Percentiles rank a stretch among this genome's conserved stretches.
These are phyloP conservation scores for Meiosimyza platycephala DNA, from an alignment of 2,888 invertebrate species.

Conservation along the genomic window DNA sequence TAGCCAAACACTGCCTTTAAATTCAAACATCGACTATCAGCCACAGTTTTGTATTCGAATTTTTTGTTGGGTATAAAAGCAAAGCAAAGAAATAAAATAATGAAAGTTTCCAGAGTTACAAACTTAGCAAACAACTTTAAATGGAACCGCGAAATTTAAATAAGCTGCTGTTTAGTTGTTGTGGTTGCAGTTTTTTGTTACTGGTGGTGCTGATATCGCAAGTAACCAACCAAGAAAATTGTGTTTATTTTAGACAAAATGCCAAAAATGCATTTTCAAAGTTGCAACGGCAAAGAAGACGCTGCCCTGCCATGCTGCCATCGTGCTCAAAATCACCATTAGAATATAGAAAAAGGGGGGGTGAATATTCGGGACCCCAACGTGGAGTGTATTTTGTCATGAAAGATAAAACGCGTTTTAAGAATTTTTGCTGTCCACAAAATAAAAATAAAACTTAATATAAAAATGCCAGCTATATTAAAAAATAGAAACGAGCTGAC, in stretches of 20 bases:
- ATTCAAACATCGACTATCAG: too few relatives aligned
- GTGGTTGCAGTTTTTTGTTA: too few relatives aligned
- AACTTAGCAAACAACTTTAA: constrained; percentile 45
- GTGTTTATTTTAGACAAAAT: constrained; percentile 32
- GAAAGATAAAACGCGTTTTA: constrained; percentile 29
- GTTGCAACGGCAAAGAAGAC: neutral
- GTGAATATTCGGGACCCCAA: neutral
- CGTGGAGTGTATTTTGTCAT: too few relatives aligned
- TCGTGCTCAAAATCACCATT: neutral
- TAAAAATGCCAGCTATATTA: too few relatives aligned
- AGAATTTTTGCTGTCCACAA: constrained; percentile 15
- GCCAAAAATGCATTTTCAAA: constrained; percentile 30
- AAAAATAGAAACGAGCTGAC: too few relatives aligned
- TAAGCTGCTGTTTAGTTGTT: constrained; percentile 5
- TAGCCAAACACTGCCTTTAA: neutral
- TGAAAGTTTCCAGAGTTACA: neutral
- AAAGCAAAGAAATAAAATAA: neutral
- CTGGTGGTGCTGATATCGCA: constrained; percentile 5
- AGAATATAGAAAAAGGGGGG: too few relatives aligned
- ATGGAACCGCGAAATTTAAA: constrained; percentile 50
- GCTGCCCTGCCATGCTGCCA: too few relatives aligned
- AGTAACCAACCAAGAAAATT: constrained; percentile 22
- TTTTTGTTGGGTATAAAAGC: neutral
- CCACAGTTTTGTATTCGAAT: too few relatives aligned
- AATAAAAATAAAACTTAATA: neutral